These are phyloP conservation scores for Rhea pennata DNA, from an alignment of 2,113 vertebrate genomes.

Conservation along the genomic window DNA sequence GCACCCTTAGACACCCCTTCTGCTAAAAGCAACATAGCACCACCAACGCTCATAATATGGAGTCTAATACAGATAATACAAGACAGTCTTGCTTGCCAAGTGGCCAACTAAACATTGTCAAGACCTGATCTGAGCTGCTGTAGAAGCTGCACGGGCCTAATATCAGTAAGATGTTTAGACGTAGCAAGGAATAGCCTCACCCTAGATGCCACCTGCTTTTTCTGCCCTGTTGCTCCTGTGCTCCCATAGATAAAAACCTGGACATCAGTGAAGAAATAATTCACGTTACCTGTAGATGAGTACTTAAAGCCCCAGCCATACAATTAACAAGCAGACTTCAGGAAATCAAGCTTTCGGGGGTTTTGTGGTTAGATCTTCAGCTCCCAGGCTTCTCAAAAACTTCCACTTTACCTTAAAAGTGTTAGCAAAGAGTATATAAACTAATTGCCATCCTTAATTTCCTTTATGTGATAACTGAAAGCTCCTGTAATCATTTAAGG, in stretches of 20 bases:
- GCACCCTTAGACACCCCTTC: rapidly evolving
- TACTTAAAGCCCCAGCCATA: neutral
- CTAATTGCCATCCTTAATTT: neutral
- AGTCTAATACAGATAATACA: neutral
- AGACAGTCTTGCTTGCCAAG: neutral
- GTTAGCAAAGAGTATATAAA: neutral
- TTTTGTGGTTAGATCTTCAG: neutral
- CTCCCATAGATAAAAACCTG: neutral
- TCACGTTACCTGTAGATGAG: neutral
- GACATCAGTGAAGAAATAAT: neutral
- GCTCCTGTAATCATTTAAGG: neutral
- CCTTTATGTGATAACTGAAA: neutral
- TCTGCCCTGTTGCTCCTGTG: neutral
- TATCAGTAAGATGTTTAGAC: neutral
- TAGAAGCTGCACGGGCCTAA: neutral
- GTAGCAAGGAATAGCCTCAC: neutral
- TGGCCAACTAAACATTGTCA: rapidly evolving
- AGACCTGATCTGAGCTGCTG: neutral
- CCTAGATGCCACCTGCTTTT: neutral
- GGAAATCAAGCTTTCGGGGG: neutral
- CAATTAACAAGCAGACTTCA: neutral
- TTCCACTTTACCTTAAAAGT: neutral
- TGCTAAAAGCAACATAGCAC: neutral
- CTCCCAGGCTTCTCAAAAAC: neutral
- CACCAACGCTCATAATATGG: neutral